Conservation (phyloP, 2,113 vertebrate species). For the Boulengeromyrus knoepffleri region DNA sequence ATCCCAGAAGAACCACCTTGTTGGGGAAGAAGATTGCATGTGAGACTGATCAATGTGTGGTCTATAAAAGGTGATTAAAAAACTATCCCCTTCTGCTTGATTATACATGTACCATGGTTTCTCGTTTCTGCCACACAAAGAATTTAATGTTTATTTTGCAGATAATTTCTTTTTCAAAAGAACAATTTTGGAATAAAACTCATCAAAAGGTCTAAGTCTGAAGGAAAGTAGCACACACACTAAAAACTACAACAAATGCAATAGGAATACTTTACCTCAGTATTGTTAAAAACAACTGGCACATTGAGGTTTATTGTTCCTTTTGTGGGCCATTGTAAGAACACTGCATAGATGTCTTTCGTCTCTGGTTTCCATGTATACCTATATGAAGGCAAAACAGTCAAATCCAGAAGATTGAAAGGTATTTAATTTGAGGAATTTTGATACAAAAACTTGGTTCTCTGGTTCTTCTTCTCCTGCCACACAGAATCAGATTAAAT, state of each 20-base stretch:
- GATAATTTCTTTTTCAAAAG: not conserved
- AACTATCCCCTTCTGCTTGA: not conserved
- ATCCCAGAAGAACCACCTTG: slow-evolving; percentile 75
- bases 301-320: slow-evolving; percentile 65
- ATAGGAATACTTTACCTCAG: slow-evolving; percentile 61
- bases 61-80: not conserved
- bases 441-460: not conserved
- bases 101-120: not conserved
- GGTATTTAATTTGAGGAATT: not conserved
- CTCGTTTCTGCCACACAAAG: not conserved
- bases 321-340: slow-evolving; percentile 73
- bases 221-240: not conserved
- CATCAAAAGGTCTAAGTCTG: not conserved
- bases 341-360: slow-evolving; percentile 67
- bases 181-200: not conserved
- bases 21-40: slow-evolving; percentile 27
- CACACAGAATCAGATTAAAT: not conserved
- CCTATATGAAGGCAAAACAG: slow-evolving; percentile 51
- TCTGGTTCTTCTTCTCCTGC: not conserved
- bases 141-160: not conserved
- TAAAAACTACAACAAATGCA: not conserved
- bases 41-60: slow-evolving; percentile 12
- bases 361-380: slow-evolving; percentile 72
- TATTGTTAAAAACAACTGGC: slow-evolving; percentile 54
- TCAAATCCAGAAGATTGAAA: not conserved